A percentile compares a stretch with the other conserved stretches of the same genome.
Conservation (phyloP, 2,888 invertebrate species). For the Mythimna loreyi region DNA sequence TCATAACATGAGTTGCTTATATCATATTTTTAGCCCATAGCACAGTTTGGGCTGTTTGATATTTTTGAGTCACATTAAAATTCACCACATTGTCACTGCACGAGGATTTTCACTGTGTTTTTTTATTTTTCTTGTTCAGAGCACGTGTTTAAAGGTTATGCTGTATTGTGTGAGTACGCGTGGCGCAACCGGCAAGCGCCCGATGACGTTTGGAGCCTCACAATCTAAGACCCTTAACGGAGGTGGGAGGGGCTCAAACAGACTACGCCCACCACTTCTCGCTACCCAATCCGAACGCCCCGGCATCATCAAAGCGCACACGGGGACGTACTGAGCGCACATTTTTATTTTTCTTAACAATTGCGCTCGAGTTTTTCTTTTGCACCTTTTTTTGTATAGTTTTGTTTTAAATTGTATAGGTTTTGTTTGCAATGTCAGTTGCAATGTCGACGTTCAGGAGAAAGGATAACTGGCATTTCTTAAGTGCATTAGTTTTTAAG, state of each 20-base stretch:
- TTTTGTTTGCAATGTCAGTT: conserved; percentile 81
- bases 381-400: conserved; percentile 76
- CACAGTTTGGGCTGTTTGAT: conserved; percentile 53
- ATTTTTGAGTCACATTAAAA: conserved; percentile 56
- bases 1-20: conserved; percentile 67
- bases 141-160: conserved; percentile 80
- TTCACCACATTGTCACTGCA: conserved; percentile 65
- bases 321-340: conserved; percentile 87
- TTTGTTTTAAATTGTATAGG: conserved; percentile 79
- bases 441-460: conserved; percentile 77
- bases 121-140: conserved; percentile 63
- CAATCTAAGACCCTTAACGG: conserved; percentile 82
- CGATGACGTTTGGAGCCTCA: conserved; percentile 85
- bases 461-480: conserved; percentile 75
- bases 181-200: conserved; percentile 89
- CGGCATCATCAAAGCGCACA: conserved; percentile 83
- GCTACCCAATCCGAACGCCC: conserved; percentile 75
- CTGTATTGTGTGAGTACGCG: conserved; percentile 74
- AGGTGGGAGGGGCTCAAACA: conserved; percentile 80
- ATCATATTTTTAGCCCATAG: conserved; percentile 57
- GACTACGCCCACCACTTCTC: conserved; percentile 80
- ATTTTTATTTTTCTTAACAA: conserved; percentile 83
- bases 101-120: conserved; percentile 43
- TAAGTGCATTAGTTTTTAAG: conserved; percentile 70
- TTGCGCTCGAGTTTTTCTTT: conserved; percentile 75